These are phyloP conservation scores for Perognathus longimembris DNA, from an alignment of 2,113 vertebrate species.

Conservation along the genomic window DNA sequence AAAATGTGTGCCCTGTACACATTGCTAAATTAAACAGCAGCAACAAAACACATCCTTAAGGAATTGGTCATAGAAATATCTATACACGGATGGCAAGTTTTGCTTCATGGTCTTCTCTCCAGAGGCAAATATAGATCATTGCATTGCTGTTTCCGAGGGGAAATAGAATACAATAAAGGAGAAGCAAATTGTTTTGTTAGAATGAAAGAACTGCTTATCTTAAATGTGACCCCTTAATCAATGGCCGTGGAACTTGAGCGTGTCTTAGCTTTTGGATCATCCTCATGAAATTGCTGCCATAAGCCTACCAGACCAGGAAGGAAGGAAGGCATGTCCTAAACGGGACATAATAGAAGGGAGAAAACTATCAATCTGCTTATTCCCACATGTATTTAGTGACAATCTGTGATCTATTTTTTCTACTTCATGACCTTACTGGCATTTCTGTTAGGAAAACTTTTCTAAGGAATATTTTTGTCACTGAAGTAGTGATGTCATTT, in stretches of 20 bases:
- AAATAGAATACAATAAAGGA: not conserved
- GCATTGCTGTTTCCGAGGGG: not conserved
- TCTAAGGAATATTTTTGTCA: not conserved
- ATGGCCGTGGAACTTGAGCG: not conserved
- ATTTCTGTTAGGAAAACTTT: not conserved
- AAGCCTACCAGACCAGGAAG: not conserved
- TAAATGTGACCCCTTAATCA: not conserved
- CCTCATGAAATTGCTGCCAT: not conserved
- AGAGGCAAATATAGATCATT: not conserved
- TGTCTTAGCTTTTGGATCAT: not conserved
- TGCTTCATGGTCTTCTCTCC: not conserved
- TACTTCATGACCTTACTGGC: not conserved
- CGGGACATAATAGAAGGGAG: not conserved
- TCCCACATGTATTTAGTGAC: not conserved
- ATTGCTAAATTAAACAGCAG: not conserved
- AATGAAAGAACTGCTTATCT: not conserved
- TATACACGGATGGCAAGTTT: not conserved
- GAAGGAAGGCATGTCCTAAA: not conserved
- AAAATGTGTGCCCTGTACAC: not conserved
- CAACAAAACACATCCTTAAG: not conserved
- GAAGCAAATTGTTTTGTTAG: not conserved
- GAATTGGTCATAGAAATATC: not conserved
- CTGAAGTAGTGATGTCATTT: not conserved
- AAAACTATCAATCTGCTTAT: not conserved
- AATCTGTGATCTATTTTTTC: not conserved